Evolutionary conservation across 2,113 vertebrate genomes (phyloP), one percentile per base, ranked within the genome.

Genomic region (Acanthisitta chloris): DNA sequence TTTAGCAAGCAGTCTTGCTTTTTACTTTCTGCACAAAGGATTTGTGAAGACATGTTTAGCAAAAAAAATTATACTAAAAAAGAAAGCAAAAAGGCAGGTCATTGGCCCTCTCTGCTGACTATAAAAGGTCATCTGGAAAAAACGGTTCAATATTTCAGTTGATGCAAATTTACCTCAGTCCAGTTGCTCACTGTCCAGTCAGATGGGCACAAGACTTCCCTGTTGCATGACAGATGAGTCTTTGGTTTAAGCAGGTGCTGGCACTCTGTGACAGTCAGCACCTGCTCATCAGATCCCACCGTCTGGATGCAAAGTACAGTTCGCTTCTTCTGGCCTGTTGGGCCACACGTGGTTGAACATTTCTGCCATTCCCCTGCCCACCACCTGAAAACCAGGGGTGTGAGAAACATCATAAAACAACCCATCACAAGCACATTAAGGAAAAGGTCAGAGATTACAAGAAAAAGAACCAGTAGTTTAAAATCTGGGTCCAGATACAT

Each of bases 291-390:
- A 14, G 98, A 98, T 17, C 98, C 98, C 86, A 98, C 96, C 0
- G 99, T 99, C 64, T 99, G 98, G 84, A 99, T 98, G 71, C 99
- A 99, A 48, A 99, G 97, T 15, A 99, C 99, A 0, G 99, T 98
- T n/a, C 99, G 98, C 83, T 98, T 99, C 92, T 98, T 99, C 84
- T 98, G 92, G 15, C 99, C 99, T 0, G 97, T 96, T 21, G 98
- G 97, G 12, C 99, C 99, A 76, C 99, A 99, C 0, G 99, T 98
- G 5, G 98, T 86, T 0, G 99, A 98, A 72, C 99, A 99, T 5
- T 98, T 98, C 97, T 99, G 99, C 99, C 99, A 99, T 55, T 99
- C 98, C 12, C 99, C 99, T 72, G 99, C 97, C 99, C 99, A 99
- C 99, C 99, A 99, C 92, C 99, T 99, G 96, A 46, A 86, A 94